Conservation (phyloP, 1,140 invertebrate species). For the Cyclargus thomasi region DNA sequence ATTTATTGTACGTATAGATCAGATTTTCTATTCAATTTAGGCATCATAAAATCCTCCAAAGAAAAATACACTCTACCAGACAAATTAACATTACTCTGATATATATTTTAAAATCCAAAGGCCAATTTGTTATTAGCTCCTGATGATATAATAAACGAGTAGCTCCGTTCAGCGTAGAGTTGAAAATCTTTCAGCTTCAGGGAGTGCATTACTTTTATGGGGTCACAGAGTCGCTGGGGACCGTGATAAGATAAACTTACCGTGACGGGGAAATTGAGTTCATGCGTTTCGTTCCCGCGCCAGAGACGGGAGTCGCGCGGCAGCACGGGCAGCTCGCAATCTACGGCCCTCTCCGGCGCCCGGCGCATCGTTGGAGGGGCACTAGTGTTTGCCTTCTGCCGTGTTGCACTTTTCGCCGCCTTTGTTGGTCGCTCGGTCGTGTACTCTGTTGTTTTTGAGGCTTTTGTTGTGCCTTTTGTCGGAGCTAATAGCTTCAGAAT, state of each 20-base stretch:
- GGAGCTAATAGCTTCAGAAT: conserved; percentile 21
- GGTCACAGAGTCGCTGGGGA: too few species aligned
- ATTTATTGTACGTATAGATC: too few species aligned
- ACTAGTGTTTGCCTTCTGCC: conserved; percentile 62
- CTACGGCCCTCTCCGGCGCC: conserved; percentile 66
- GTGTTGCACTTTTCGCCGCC: conserved; percentile 57
- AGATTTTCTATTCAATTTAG: too few species aligned
- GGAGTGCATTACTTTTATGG: too few species aligned
- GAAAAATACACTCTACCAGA: too few species aligned
- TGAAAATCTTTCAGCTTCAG: too few species aligned
- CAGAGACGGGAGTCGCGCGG: conserved; percentile 78
- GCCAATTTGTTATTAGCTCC: too few species aligned
- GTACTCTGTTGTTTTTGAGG: conserved; percentile 45
- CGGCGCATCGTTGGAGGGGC: conserved; percentile 36
- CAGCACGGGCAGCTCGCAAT: conserved; percentile 78
- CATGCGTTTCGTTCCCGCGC: conserved; percentile 81
- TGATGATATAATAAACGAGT: too few species aligned
- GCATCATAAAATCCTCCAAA: too few species aligned
- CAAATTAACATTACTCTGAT: too few species aligned
- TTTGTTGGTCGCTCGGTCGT: conserved; percentile 45
- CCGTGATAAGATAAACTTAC: conserved; percentile 58
- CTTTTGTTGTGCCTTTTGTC: conserved; percentile 52
- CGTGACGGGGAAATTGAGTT: conserved; percentile 78
- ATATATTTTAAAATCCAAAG: too few species aligned
- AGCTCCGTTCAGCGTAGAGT: too few species aligned